Evolutionary conservation across 2,797 vertebrate species (phyloP).

Genomic region (Pangasius krempfi): DNA sequence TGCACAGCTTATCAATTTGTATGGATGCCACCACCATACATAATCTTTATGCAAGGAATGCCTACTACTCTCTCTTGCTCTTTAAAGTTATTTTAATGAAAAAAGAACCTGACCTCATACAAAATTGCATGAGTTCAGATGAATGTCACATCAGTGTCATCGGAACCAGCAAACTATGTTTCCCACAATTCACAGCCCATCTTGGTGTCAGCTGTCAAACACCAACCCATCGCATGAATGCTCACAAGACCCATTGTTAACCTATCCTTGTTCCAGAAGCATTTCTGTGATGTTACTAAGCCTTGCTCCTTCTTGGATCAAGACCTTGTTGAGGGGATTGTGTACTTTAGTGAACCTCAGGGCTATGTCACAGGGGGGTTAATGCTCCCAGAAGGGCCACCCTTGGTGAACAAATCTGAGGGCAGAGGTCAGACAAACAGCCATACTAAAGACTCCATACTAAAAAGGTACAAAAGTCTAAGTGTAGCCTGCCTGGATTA

Average conservation of each 20-base stretch:
- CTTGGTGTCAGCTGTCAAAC: background rate
- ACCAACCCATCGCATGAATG: background rate
- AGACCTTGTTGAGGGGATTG: background rate
- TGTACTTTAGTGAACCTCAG: background rate
- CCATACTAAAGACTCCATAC: background rate
- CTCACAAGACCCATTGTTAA: constrained; percentile 1
- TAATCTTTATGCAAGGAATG: too few species aligned
- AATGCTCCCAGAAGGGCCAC: background rate
- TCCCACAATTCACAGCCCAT: background rate
- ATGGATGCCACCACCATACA: too few species aligned
- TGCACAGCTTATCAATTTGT: too few species aligned
- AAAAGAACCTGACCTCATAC: background rate
- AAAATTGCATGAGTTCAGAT: background rate
- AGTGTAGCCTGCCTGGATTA: background rate
- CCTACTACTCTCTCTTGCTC: background rate
- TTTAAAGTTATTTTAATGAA: background rate
- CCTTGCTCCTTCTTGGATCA: background rate
- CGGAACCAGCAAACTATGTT: background rate
- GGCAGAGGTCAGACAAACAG: background rate
- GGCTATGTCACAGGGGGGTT: background rate
- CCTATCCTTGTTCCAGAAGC: background rate
- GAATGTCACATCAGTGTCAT: background rate
- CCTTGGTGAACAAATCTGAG: background rate
- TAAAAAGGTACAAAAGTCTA: constrained; percentile 3
- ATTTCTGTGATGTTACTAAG: background rate